phyloP scores from a whole-genome alignment of 2,888 invertebrate genomes.

The Seladonia tumulorum region DNA sequence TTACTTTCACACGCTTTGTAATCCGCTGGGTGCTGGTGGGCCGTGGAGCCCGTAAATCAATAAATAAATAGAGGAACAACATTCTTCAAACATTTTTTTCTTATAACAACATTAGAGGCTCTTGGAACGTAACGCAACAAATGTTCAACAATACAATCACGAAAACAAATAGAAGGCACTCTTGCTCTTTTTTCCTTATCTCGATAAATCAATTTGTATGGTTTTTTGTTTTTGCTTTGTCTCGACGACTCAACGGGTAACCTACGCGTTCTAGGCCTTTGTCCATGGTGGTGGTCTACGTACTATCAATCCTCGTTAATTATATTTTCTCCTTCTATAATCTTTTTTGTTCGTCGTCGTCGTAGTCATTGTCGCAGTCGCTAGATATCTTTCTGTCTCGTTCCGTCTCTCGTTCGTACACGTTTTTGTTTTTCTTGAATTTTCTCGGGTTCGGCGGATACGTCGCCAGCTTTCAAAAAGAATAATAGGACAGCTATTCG shows the following conservation, averaged over 20 bases:
- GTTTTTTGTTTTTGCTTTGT: slow-evolving; percentile 48
- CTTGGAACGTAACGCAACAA: slow-evolving; percentile 83
- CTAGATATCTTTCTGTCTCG: background rate
- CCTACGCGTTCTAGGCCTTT: slow-evolving; percentile 71
- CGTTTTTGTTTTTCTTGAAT: background rate
- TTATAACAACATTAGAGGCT: slow-evolving; percentile 82
- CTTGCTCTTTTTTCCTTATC: slow-evolving; percentile 69
- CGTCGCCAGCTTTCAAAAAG: slow-evolving; percentile 55
- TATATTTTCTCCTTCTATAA: background rate
- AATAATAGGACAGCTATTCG: background rate
- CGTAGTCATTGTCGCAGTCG: background rate
- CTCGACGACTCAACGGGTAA: slow-evolving; percentile 75
- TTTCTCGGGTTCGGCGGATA: slow-evolving; percentile 33
- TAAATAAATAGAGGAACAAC: slow-evolving; percentile 83
- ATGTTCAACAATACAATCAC: slow-evolving; percentile 83
- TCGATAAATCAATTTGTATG: slow-evolving; percentile 78
- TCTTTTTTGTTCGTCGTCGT: background rate
- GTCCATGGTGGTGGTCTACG: slow-evolving; percentile 64
- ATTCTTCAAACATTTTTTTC: slow-evolving; percentile 77
- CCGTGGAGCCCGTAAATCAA: slow-evolving; percentile 77
- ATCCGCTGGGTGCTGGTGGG: slow-evolving; percentile 71
- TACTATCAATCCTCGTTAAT: slow-evolving; percentile 48
- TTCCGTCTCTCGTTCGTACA: slow-evolving; percentile 5
- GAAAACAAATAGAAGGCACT: slow-evolving; percentile 84
- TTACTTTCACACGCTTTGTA: slow-evolving; percentile 71